Base-by-base conservation (phyloP, 2,797 vertebrate species). In the Onychomys torridus region DNA sequence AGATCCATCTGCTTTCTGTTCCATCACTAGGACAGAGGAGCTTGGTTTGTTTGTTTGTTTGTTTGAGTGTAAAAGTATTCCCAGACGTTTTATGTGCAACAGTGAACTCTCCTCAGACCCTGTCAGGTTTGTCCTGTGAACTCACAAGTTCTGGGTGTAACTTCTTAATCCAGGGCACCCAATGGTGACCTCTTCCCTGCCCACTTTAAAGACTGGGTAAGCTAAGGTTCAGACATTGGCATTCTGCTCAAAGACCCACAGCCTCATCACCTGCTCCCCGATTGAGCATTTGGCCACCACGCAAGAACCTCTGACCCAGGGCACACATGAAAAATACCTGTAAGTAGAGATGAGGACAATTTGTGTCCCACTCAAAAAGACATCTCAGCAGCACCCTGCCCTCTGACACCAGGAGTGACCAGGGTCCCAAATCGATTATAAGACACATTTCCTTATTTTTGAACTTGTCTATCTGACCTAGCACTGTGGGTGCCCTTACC, bases 61-160 rank as follows among this genome's bases (percentile, higher is more conserved):
- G 43, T 81, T 82, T 79, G 37, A 32, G 3, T 14, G 12, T 4
- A 19, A 69, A 49, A n/a, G 9, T 8, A 16, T 40, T 79, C 71
- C 43, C 13, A 29, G 40, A 9, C 77, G 46, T 9, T 76, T 83
- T 46, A 40, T 32, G 21, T 21, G 23, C 29, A 29, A 34, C 23
- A 34, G 4, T 2, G 21, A 52, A 5, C 43, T 77, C 55, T 71
- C 9, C 5, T 59, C 16, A 79, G 43, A 88, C 19, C 29, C 8
- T 5, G 37, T 8, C 55, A 21, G 1, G 17, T 2, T 11, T 0
- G 11, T n/a, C 57, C 40, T 23, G 10, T 5, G 61, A 46, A 40
- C 16, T 71, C 69, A 17, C 4, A 2, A 0, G 13, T 11, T 11
- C 65, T 61, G 34, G 0, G 6, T 10, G 12, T 16, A 21, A 40